Evolutionary conservation across 2,888 invertebrate genomes (phyloP).

Genomic region (Tyria jacobaeae): DNA sequence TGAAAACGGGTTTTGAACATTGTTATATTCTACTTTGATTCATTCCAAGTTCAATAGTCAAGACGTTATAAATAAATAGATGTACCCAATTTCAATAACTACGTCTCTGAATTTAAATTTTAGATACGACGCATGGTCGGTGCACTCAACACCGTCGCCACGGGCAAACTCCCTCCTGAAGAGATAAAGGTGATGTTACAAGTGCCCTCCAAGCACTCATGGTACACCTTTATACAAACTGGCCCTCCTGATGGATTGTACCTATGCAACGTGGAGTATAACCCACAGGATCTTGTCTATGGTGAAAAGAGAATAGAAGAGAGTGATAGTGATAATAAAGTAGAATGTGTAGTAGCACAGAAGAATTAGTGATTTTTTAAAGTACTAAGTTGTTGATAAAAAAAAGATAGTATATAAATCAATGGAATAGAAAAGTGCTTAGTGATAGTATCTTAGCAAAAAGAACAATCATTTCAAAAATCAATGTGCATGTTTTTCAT

Average conservation of each 20-base stretch:
- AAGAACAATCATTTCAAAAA: neutral
- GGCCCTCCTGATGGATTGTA: slow-evolving; percentile 91
- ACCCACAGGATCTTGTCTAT: slow-evolving; percentile 85
- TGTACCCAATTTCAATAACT: no score
- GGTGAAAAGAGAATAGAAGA: slow-evolving; percentile 49
- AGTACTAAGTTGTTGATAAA: neutral
- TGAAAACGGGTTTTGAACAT: no score
- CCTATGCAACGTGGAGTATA: slow-evolving; percentile 90
- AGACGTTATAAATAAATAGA: no score
- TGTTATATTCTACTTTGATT: no score
- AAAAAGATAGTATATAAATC: neutral
- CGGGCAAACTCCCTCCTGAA: slow-evolving; percentile 86
- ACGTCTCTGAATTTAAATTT: no score
- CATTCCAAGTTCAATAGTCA: no score
- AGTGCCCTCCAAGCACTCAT: slow-evolving; percentile 90
- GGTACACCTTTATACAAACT: slow-evolving; percentile 82
- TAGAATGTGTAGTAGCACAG: slow-evolving; percentile 4
- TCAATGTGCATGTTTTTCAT: neutral
- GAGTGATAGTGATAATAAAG: slow-evolving; percentile 30
- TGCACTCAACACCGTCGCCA: slow-evolving; percentile 88
- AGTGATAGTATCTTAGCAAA: neutral
- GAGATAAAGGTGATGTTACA: slow-evolving; percentile 92
- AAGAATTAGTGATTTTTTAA: neutral
- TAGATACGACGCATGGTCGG: slow-evolving; percentile 93
- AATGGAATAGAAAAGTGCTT: neutral